These are phyloP conservation scores for Orcinus orca DNA, from an alignment of 2,113 vertebrate species.

Conservation along the genomic window DNA sequence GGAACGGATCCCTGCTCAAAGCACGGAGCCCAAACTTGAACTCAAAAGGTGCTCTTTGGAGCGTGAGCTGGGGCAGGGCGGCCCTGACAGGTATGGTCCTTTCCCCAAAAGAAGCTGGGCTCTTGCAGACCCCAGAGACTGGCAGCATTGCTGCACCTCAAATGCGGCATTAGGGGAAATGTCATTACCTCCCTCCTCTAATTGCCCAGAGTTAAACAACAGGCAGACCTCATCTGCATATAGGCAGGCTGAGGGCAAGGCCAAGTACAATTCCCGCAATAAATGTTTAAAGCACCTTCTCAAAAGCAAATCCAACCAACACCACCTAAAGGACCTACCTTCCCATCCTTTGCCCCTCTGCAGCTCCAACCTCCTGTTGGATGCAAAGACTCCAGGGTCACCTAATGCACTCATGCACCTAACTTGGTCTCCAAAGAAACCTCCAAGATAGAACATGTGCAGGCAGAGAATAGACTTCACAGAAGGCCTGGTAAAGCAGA, in stretches of 20 bases:
- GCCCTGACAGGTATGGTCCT: background rate
- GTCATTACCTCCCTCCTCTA: background rate
- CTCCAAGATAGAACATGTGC: background rate
- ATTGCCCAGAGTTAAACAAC: constrained; percentile 25
- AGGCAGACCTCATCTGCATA: constrained; percentile 43
- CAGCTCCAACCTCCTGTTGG: background rate
- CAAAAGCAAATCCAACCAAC: constrained; percentile 32
- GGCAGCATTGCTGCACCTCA: background rate
- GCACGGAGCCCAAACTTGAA: background rate
- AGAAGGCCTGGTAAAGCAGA: background rate
- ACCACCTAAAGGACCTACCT: background rate
- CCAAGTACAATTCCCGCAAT: constrained; percentile 40
- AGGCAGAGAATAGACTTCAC: background rate
- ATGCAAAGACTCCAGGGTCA: background rate
- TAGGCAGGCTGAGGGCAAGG: background rate
- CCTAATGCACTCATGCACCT: background rate
- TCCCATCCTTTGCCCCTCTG: background rate
- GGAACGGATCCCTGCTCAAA: background rate
- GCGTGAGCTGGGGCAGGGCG: background rate
- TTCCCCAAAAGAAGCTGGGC: background rate
- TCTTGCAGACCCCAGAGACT: background rate
- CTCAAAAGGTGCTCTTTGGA: background rate
- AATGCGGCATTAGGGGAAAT: background rate
- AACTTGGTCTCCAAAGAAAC: background rate
- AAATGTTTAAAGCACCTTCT: constrained; percentile 58